These are phyloP conservation scores for Hephaestus fuliginosus DNA, from an alignment of 2,797 vertebrate species.

Conservation along the genomic window DNA sequence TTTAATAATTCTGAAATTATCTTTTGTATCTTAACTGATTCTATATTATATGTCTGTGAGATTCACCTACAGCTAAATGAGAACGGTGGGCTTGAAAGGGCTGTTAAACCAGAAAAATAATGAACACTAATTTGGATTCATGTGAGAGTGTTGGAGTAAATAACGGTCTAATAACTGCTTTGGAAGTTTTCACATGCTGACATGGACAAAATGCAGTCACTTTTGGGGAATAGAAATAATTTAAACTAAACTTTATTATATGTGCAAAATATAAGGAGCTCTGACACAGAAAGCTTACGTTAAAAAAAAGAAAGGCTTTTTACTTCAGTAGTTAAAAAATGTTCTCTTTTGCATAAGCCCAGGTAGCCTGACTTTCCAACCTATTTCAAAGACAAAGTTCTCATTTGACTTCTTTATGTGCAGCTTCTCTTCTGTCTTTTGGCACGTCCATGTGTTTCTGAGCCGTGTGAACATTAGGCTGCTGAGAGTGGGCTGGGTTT, in stretches of 20 bases:
- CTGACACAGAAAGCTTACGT: neutral
- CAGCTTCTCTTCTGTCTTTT: neutral
- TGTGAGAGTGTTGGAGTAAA: neutral
- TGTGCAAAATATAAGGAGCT: neutral
- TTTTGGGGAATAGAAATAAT: neutral
- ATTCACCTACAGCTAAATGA: neutral
- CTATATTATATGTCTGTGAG: neutral
- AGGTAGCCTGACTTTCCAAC: neutral
- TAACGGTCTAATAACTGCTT: neutral
- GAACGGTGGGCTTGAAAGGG: neutral
- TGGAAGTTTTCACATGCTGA: neutral
- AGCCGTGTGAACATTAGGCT: constrained; percentile 5
- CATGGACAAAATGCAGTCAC: neutral
- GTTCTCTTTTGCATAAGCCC: neutral
- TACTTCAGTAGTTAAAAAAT: neutral
- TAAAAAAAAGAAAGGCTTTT: neutral
- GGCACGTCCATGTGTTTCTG: neutral
- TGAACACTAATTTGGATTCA: neutral
- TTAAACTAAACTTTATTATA: neutral
- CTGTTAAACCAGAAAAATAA: neutral
- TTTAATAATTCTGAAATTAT: no score
- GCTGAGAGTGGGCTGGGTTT: constrained; percentile 25
- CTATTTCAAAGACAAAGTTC: neutral
- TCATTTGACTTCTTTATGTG: neutral
- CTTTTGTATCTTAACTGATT: neutral